Evolutionary conservation across 2,797 vertebrate species (phyloP).

Genomic region (Sebastiscus tertius): DNA sequence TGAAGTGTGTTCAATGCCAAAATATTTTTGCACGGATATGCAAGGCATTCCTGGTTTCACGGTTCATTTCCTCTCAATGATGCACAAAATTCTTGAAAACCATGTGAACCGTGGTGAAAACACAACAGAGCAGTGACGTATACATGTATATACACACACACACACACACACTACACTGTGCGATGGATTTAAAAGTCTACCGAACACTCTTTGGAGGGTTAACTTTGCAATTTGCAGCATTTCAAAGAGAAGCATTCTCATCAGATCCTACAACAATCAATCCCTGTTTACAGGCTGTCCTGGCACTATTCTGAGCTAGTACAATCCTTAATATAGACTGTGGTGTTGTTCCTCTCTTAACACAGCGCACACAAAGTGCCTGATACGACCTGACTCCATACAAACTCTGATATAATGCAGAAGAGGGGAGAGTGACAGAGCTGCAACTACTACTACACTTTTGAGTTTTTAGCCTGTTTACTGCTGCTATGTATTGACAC

Average conservation of each 20-base stretch:
- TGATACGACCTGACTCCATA: slow-evolving; percentile 53
- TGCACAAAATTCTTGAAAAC: background rate
- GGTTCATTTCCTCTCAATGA: background rate
- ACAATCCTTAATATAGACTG: slow-evolving; percentile 42
- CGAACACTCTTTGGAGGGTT: background rate
- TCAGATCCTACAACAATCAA: slow-evolving; percentile 63
- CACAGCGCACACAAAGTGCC: slow-evolving; percentile 46
- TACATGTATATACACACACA: background rate
- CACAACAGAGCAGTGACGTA: slow-evolving; percentile 14
- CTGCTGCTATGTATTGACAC: slow-evolving; percentile 41
- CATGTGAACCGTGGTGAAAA: slow-evolving; percentile 15
- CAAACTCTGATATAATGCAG: slow-evolving; percentile 18
- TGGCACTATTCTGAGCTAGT: slow-evolving; percentile 49
- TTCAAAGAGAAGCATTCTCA: slow-evolving; percentile 42
- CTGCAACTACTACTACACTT: background rate
- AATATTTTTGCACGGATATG: background rate
- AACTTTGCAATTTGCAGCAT: slow-evolving; percentile 16
- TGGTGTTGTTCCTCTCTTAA: slow-evolving; percentile 27
- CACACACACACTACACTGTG: background rate
- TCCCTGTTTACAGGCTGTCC: slow-evolving; percentile 45
- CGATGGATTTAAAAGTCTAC: background rate
- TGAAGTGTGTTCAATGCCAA: background rate
- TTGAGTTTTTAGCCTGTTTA: background rate
- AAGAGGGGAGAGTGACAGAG: background rate
- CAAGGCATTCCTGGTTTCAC: background rate